Conservation (phyloP, 53 echinoderm and acorn worm species). For the Apostichopus leukothele region DNA sequence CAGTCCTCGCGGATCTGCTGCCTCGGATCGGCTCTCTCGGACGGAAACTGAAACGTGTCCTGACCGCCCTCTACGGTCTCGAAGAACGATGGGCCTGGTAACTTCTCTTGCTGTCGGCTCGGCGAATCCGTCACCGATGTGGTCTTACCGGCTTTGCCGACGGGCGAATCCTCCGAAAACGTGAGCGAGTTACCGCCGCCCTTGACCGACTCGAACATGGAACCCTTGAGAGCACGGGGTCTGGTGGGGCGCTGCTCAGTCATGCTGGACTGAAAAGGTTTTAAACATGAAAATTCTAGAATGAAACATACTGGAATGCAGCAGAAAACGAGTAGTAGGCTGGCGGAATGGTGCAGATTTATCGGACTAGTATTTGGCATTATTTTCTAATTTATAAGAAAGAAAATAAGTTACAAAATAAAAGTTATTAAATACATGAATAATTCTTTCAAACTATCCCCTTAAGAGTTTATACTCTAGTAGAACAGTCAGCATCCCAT, state of each 20-base stretch:
- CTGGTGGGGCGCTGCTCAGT: constrained; percentile 57
- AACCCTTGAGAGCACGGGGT: constrained; percentile 54
- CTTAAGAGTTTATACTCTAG: no score
- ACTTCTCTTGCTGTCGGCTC: constrained; percentile 56
- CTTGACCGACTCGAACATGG: constrained; percentile 75
- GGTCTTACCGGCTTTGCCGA: background rate
- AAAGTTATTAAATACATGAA: no score
- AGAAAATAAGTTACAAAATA: no score
- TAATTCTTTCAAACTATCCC: no score
- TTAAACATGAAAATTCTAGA: background rate
- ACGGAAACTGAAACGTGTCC: constrained; percentile 85
- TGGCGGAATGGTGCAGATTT: background rate
- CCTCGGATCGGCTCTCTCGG: constrained; percentile 70
- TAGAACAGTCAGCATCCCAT: no score
- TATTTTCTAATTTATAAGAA: no score
- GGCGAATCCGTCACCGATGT: constrained; percentile 55
- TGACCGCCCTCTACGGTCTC: constrained; percentile 66
- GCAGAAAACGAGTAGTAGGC: background rate
- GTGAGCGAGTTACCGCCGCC: constrained; percentile 85
- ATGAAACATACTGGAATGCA: background rate
- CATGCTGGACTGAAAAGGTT: constrained; percentile 55
- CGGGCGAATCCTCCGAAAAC: constrained; percentile 61
- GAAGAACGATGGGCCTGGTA: constrained; percentile 46
- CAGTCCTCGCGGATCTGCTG: constrained; percentile 24
- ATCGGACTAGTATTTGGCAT: no score